phyloP scores from a whole-genome alignment of 2,113 vertebrate species.

The Caranx melampygus region DNA sequence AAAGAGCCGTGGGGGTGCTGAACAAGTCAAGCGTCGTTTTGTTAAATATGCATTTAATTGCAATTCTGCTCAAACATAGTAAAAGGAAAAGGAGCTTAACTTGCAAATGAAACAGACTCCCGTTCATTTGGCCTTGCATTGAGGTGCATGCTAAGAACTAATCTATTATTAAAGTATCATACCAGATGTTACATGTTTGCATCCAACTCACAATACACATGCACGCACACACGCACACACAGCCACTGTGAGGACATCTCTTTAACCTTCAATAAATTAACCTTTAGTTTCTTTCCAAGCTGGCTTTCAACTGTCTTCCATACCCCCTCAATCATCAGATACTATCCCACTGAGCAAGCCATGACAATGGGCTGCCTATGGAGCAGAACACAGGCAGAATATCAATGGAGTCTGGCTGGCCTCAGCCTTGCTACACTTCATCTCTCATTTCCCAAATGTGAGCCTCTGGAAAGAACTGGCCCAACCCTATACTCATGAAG shows the following conservation, averaged over 20 bases:
- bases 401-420: slow-evolving; percentile 72
- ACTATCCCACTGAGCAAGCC: slow-evolving; percentile 66
- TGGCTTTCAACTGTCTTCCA: slow-evolving; percentile 56
- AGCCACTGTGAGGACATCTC: slow-evolving; percentile 7
- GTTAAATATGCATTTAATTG: not conserved
- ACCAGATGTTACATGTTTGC: not conserved
- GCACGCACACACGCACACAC: not conserved
- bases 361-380: slow-evolving; percentile 79
- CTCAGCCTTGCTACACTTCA: slow-evolving; percentile 63
- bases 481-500: slow-evolving; percentile 56
- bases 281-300: slow-evolving; percentile 58
- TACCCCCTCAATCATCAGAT: slow-evolving; percentile 74
- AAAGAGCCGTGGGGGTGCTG: not conserved
- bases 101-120: not conserved
- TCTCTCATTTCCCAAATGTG: slow-evolving; percentile 76
- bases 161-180: not conserved
- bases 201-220: not conserved
- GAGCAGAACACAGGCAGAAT: slow-evolving; percentile 74
- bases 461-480: slow-evolving; percentile 53
- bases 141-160: not conserved
- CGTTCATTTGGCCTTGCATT: not conserved
- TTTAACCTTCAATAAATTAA: slow-evolving; percentile 61
- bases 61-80: not conserved
- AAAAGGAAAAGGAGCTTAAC: not conserved
- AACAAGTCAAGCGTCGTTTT: slow-evolving; percentile 2